Evolutionary conservation across 2,888 invertebrate species (phyloP).

Genomic region (Campaea margaritaria): DNA sequence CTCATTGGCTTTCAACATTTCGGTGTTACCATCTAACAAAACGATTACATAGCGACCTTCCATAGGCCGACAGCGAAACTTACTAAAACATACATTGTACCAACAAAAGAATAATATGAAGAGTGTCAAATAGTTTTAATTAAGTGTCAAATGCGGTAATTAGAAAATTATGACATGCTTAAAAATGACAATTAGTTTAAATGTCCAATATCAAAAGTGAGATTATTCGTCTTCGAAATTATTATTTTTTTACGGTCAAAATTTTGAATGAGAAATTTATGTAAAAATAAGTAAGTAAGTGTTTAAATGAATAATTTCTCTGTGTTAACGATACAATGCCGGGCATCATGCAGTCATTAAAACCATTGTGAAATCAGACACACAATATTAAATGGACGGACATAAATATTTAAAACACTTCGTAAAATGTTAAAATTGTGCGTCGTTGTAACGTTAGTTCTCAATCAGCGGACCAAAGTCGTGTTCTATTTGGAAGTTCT

Average conservation of each 20-base stretch:
- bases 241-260: too few species aligned
- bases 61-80: constrained; percentile 38
- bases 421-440: constrained; percentile 73
- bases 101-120: constrained; percentile 9
- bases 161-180: constrained; percentile 1
- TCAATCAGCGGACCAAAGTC: constrained; percentile 18
- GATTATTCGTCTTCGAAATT: too few species aligned
- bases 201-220: too few species aligned
- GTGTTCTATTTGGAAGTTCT: constrained; percentile 42
- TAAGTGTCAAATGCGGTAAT: constrained; percentile 16
- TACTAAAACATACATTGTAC: constrained; percentile 12
- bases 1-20: constrained; percentile 45
- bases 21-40: constrained; percentile 30
- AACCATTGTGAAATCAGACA: constrained; percentile 57
- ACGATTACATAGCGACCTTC: constrained; percentile 23
- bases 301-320: too few species aligned
- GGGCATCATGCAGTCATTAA: constrained; percentile 47
- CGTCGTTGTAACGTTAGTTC: constrained; percentile 61
- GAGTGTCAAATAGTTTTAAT: constrained; percentile 7
- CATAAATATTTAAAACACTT: constrained; percentile 66
- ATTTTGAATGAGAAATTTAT: too few species aligned
- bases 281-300: too few species aligned
- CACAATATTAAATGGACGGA: constrained; percentile 76
- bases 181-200: background rate
- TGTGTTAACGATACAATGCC: constrained; percentile 28